Evolutionary conservation across 2,113 vertebrate species (phyloP).

Genomic region (Machaerirhynchus nigripectus): DNA sequence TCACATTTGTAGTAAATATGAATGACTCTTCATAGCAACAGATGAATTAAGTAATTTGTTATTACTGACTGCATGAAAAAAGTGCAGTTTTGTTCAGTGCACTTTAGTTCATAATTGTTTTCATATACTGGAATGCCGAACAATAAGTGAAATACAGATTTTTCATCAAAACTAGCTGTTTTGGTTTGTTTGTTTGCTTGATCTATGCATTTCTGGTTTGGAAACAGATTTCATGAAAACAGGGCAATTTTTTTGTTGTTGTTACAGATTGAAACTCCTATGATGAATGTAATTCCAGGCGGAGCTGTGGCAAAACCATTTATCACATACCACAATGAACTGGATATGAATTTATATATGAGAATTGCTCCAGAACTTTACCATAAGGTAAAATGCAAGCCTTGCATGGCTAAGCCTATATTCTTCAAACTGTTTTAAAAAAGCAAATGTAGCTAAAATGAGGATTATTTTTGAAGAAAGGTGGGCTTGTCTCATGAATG

Average conservation of each 20-base stretch:
- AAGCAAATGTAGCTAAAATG: neutral
- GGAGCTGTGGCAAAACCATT: slow-evolving; percentile 95
- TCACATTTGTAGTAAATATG: neutral
- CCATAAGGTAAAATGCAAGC: slow-evolving; percentile 85
- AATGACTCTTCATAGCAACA: neutral
- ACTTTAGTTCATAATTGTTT: neutral
- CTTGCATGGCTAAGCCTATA: neutral
- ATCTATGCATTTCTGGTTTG: neutral
- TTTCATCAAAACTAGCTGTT: neutral
- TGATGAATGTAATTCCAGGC: slow-evolving; percentile 98
- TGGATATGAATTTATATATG: slow-evolving; percentile 98
- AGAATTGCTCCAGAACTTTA: slow-evolving; percentile 97
- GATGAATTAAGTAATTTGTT: neutral
- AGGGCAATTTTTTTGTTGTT: neutral
- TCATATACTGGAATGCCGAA: neutral
- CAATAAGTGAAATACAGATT: neutral
- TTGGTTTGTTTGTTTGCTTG: neutral
- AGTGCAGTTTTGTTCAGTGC: neutral
- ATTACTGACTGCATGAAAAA: neutral
- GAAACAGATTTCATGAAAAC: neutral
- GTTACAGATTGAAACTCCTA: slow-evolving; percentile 93
- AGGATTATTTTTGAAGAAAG: neutral
- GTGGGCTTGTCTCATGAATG: neutral
- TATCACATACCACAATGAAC: slow-evolving; percentile 95
- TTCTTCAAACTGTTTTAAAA: neutral